These are phyloP conservation scores for Vanessa tameamea DNA, from an alignment of 1,140 invertebrate species.

Conservation along the genomic window DNA sequence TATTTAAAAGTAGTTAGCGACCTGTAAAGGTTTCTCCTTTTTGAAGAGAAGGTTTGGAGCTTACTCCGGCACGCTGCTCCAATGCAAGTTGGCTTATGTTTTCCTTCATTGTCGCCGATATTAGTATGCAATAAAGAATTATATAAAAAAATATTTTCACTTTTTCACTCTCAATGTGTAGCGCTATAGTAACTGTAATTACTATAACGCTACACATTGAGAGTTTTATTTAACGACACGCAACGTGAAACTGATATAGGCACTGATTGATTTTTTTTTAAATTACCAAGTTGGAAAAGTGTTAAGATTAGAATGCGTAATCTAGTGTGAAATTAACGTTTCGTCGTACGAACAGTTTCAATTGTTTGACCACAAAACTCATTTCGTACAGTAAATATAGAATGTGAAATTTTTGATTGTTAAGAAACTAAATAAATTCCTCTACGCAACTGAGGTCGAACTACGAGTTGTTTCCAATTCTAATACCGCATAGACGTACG, in stretches of 20 bases:
- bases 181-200: too few relatives aligned
- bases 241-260: conserved; percentile 22
- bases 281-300: conserved; percentile 36
- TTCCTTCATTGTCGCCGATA: too few relatives aligned
- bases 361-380: conserved; percentile 77
- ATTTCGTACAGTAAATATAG: conserved; percentile 59
- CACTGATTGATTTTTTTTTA: conserved; percentile 44
- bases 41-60: too few relatives aligned
- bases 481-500: conserved; percentile 30
- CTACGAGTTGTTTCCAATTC: conserved; percentile 41
- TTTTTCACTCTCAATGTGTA: too few relatives aligned
- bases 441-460: conserved; percentile 45
- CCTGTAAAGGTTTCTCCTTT: too few relatives aligned
- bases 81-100: too few relatives aligned
- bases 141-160: not conserved
- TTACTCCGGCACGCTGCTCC: too few relatives aligned
- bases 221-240: not conserved
- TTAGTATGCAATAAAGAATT: not conserved
- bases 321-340: conserved; percentile 70
- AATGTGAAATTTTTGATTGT: conserved; percentile 69
- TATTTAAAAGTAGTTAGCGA: too few relatives aligned
- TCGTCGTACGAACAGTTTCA: conserved; percentile 46
- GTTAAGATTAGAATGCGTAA: conserved; percentile 52
- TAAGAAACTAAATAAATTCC: conserved; percentile 44
- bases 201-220: not conserved